Conservation (phyloP, 2,888 invertebrate species). For the Patella depressa region DNA sequence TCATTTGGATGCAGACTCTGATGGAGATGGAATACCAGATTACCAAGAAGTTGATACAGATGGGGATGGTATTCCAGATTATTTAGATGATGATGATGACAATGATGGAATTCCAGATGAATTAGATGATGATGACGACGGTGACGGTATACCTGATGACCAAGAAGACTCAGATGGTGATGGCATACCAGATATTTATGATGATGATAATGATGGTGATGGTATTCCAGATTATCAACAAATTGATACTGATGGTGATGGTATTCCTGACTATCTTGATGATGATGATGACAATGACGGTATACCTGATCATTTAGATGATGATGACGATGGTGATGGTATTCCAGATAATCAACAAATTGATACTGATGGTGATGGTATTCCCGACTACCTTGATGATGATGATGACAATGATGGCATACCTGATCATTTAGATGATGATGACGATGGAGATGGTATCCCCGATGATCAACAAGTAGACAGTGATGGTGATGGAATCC, state of each 20-base stretch:
- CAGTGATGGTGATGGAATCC: conserved; percentile 50
- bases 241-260: conserved; percentile 44
- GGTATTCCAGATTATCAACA: conserved; percentile 45
- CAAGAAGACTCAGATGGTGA: conserved; percentile 53
- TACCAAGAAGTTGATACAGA: conserved; percentile 35
- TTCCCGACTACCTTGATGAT: conserved; percentile 45
- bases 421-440: conserved; percentile 50
- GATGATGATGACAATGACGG: conserved; percentile 42
- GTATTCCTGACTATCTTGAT: conserved; percentile 41
- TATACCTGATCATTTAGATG: conserved; percentile 48
- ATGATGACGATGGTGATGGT: conserved; percentile 53
- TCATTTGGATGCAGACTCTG: conserved; percentile 46
- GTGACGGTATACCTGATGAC: conserved; percentile 51
- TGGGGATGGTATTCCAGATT: conserved; percentile 49
- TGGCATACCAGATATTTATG: conserved; percentile 56
- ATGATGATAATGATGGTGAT: conserved; percentile 51
- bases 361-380: conserved; percentile 46
- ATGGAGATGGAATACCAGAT: conserved; percentile 63
- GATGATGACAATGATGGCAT: conserved; percentile 40
- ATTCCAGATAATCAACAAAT: conserved; percentile 40
- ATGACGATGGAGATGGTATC: conserved; percentile 57
- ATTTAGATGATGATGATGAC: conserved; percentile 54
- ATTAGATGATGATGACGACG: conserved; percentile 42
- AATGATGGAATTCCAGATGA: conserved; percentile 51
- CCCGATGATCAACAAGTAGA: conserved; percentile 45